Base-by-base conservation (phyloP, 2,888 invertebrate genomes). In the Oxytorus armatus region DNA sequence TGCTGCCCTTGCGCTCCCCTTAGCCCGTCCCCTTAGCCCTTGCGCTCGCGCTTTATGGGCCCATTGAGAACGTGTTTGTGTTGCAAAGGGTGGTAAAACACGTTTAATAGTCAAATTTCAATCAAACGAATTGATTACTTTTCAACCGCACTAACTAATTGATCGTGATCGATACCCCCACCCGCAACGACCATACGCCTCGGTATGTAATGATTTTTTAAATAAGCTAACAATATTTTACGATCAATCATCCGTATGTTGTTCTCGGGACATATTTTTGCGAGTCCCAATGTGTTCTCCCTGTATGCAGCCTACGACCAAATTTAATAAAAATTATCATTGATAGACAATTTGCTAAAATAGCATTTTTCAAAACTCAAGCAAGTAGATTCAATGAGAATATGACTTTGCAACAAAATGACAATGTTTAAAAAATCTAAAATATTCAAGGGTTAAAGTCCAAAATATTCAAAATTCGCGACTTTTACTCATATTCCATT, bases 141-240 rank as follows among this genome's bases (percentile, higher is more conserved):
- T 89, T 97, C 94, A 0, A 97, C 97, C 83, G 95, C 94, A 78
- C 96, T 95, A 1, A 98, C 97, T 79, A 99, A 94, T 70, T 95
- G 94, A 23, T 96, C 94, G 90, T 99, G 99, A 65, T 98, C 96
- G 7, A 99, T 96, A 44, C 99, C 98, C 83, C 98, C 98, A 83
- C 98, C 99, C 29, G 99, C 98, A 18, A 99, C 94, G n/a, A 99
- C 99, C 96, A 99, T 99, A 86, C 99, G 94, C 29, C 95, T 94
- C 0, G 99, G 98, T 1, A 95, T 94, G 91, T 97, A 98, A 92
- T 98, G 97, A 89, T 96, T 95, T 89, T 95, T 96, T 87, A 99
- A 93, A 92, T 96, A 99, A 16, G 96, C 96, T 84, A 97, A 94
- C 55, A 99, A 92, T 79, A 96, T 93, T 44, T 95, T 93, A 53